Evolutionary conservation across 2,797 vertebrate species (phyloP).

Genomic region (Pseudochromis fuscus): DNA sequence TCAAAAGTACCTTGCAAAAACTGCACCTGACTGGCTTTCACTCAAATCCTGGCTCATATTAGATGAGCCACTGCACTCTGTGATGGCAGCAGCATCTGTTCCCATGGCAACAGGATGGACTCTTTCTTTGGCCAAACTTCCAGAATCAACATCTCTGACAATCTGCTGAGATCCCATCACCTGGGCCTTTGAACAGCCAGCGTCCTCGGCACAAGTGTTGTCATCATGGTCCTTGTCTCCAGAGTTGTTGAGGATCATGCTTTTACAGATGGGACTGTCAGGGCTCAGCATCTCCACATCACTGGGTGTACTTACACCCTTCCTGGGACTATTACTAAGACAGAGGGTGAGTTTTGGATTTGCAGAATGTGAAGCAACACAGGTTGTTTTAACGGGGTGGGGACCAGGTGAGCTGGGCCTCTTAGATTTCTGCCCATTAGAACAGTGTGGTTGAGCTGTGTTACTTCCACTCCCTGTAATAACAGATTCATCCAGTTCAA

Average conservation of each 20-base stretch:
- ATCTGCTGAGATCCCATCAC: constrained; percentile 32
- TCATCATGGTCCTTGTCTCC: constrained; percentile 45
- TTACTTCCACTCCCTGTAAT: constrained; percentile 20
- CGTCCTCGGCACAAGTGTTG: constrained; percentile 26
- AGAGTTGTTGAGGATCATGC: constrained; percentile 22
- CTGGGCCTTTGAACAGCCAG: constrained; percentile 35
- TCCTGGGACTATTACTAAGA: constrained; percentile 58
- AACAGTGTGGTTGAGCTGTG: constrained; percentile 36
- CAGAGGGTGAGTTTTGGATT: constrained; percentile 59
- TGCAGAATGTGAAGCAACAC: constrained; percentile 37
- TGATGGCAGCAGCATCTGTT: constrained; percentile 57
- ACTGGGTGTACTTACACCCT: constrained; percentile 31
- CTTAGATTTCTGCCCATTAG: constrained; percentile 70
- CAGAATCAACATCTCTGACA: constrained; percentile 49
- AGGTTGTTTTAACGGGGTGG: constrained; percentile 57
- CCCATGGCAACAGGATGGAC: constrained; percentile 38
- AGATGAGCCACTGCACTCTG: constrained; percentile 60
- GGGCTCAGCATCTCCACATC: constrained; percentile 84
- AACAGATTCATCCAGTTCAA: constrained; percentile 33
- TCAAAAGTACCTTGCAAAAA: constrained; percentile 61
- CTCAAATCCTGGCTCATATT: constrained; percentile 83
- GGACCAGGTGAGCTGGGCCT: constrained; percentile 67
- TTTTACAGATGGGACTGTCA: constrained; percentile 72
- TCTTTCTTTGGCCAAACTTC: constrained; percentile 51
- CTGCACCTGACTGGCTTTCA: constrained; percentile 44